Evolutionary conservation across 2,113 vertebrate genomes (phyloP).

Genomic region (Chionomys nivalis): DNA sequence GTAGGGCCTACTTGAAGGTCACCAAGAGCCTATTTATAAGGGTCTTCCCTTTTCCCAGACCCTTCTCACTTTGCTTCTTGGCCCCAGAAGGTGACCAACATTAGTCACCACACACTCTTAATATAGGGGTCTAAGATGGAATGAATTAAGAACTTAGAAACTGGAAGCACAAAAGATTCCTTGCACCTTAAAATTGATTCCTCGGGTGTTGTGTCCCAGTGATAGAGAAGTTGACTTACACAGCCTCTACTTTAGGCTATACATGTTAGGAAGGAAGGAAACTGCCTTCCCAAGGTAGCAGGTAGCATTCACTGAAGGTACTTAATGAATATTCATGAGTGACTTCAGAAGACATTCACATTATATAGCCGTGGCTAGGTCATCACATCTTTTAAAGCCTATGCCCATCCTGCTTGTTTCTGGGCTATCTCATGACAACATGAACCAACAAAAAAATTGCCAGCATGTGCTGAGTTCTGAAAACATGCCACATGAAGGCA

Average conservation of each 20-base stretch:
- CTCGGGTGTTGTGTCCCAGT: background rate
- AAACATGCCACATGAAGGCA: background rate
- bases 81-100: background rate
- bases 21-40: background rate
- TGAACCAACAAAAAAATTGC: background rate
- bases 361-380: slow-evolving; percentile 2
- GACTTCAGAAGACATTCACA: background rate
- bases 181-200: background rate
- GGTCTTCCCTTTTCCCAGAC: too few relatives aligned
- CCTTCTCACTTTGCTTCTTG: background rate
- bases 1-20: background rate
- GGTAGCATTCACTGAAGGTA: background rate
- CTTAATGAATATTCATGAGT: background rate
- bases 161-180: background rate
- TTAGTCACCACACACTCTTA: background rate
- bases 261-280: background rate
- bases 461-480: background rate
- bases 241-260: background rate
- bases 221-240: background rate
- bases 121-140: background rate
- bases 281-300: background rate
- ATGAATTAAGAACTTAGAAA: background rate
- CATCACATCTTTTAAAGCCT: background rate
- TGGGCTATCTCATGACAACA: background rate
- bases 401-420: background rate